These are phyloP conservation scores for Hyla sarda DNA, from an alignment of 2,113 vertebrate species.

Conservation along the genomic window DNA sequence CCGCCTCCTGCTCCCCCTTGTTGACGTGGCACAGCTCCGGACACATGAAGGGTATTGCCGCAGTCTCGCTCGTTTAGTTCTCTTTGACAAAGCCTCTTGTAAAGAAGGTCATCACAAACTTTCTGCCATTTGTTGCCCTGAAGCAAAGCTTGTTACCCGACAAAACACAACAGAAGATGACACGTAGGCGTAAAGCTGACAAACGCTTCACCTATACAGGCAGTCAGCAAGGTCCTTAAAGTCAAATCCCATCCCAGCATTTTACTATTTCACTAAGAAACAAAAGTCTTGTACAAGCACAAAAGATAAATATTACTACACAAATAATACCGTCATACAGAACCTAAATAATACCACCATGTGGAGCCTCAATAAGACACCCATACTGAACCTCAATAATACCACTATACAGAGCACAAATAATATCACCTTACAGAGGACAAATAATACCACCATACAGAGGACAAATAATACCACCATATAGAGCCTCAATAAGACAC, in stretches of 20 bases:
- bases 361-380: too few species aligned
- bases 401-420: too few species aligned
- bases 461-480: too few species aligned
- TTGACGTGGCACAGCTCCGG: neutral
- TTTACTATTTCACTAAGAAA: constrained; percentile 1
- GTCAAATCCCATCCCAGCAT: constrained; percentile 29
- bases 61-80: constrained; percentile 30
- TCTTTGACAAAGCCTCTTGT: constrained; percentile 44
- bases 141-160: constrained; percentile 45
- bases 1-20: too few species aligned
- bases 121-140: constrained; percentile 48
- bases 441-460: too few species aligned
- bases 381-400: too few species aligned
- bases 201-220: constrained; percentile 35
- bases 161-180: constrained; percentile 54
- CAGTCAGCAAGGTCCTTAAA: constrained; percentile 37
- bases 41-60: constrained; percentile 46
- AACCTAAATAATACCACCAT: too few species aligned
- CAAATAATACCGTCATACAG: too few species aligned
- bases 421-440: too few species aligned
- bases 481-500: too few species aligned
- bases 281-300: too few species aligned
- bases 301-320: too few species aligned
- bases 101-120: constrained; percentile 53
- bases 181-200: constrained; percentile 50